A percentile compares a stretch with the other conserved stretches of the same genome.
These are phyloP conservation scores for Achlya flavicornis DNA, from an alignment of 2,888 invertebrate genomes.

Conservation along the genomic window DNA sequence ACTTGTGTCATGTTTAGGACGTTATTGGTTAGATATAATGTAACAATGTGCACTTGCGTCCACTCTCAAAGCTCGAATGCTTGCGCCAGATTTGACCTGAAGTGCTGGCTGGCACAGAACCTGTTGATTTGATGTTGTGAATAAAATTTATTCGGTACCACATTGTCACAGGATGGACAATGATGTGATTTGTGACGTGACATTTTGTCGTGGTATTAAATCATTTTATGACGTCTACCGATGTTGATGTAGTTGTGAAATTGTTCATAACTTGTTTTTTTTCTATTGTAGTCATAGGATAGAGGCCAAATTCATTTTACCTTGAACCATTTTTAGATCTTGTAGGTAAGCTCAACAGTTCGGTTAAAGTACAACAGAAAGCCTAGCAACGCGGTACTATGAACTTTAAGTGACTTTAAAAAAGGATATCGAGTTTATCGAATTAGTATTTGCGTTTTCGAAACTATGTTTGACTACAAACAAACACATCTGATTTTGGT, in stretches of 20 bases:
- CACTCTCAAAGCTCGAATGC: conserved; percentile 66
- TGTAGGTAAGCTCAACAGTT: too few relatives aligned
- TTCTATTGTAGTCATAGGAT: too few relatives aligned
- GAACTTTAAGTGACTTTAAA: too few relatives aligned
- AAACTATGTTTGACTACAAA: too few relatives aligned
- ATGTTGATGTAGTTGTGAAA: neutral
- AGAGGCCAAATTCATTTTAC: too few relatives aligned
- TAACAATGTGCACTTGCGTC: conserved; percentile 78
- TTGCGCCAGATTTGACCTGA: conserved; percentile 72
- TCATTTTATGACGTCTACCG: neutral
- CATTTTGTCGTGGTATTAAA: neutral
- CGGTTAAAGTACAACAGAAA: too few relatives aligned
- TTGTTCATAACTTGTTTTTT: neutral
- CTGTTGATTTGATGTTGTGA: conserved; percentile 46
- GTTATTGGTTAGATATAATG: conserved; percentile 26
- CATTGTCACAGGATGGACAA: conserved; percentile 2
- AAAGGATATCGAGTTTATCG: too few relatives aligned
- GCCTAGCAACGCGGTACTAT: too few relatives aligned
- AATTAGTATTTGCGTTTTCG: too few relatives aligned
- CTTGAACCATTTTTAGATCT: too few relatives aligned
- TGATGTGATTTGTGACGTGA: neutral
- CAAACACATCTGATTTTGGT: too few relatives aligned
- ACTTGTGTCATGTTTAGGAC: conserved; percentile 22
- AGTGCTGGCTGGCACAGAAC: conserved; percentile 55
- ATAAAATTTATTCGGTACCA: conserved; percentile 36